Conservation (phyloP, 2,888 invertebrate genomes). For the Matsumyia berberina region DNA sequence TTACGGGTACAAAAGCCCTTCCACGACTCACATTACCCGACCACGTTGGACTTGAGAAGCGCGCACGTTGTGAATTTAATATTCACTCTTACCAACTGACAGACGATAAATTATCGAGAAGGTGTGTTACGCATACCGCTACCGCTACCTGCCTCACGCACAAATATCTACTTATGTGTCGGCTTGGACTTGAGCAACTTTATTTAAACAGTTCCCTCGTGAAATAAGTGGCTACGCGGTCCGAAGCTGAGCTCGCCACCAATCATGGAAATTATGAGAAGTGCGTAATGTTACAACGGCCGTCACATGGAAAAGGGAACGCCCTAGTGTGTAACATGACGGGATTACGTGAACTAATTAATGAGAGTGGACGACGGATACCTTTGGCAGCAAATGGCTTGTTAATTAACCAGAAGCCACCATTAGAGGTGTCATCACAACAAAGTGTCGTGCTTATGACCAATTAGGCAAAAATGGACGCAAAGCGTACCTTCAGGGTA, state of each 20-base stretch:
- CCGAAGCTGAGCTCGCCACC: conserved; percentile 7
- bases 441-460: conserved; percentile 39
- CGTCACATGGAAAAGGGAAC: conserved; percentile 4
- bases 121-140: conserved; percentile 41
- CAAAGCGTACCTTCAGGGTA: too few species aligned
- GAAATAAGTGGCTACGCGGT: conserved; percentile 7
- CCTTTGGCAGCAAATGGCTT: conserved; percentile 5
- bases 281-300: conserved; percentile 37
- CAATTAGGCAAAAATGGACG: conserved; percentile 52
- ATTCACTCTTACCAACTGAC: conserved; percentile 54
- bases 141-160: conserved; percentile 53
- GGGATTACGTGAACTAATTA: conserved; percentile 58
- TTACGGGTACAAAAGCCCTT: conserved; percentile 53
- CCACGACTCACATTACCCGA: conserved; percentile 39
- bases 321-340: conserved; percentile 38
- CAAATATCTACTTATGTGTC: conserved; percentile 12
- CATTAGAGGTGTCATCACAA: conserved; percentile 47
- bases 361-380: conserved; percentile 31
- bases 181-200: conserved; percentile 10
- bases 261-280: conserved; percentile 41
- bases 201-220: conserved; percentile 33
- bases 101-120: conserved; percentile 64
- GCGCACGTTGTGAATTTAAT: conserved; percentile 59
- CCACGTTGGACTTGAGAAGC: conserved; percentile 17
- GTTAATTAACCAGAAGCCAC: conserved; percentile 39